Base-by-base conservation (phyloP, 2,888 invertebrate genomes). In the Leucozona laternaria region DNA sequence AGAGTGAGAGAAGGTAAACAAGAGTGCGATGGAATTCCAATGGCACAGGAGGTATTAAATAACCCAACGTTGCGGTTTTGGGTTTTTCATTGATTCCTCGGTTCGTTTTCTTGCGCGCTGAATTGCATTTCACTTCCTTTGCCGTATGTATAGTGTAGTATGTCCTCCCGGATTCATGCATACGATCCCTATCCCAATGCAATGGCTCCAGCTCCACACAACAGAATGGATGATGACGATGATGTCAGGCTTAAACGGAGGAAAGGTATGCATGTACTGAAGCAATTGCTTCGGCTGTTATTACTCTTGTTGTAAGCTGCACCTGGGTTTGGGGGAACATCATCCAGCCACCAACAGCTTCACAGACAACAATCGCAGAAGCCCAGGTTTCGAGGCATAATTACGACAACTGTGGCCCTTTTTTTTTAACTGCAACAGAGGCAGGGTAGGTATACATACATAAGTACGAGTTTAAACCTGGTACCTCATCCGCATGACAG, bases 1-100 rank as follows among this genome's bases (percentile, higher is more conserved):
- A 75, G 22, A 55, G 25, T 64, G 31, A 76, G 71, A 71, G 57
- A 76, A 53, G 43, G 20, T 43, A n/a, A 15, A 58, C 3, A 50
- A 20, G 34, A 57, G 31, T 13, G 48, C 78, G 31, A 78, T 86
- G 81, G 78, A 82, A 86, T 82, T 75, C 66, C 75, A 40, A 48
- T 48, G n/a, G 71, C 71, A 71, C 73, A 64, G 57, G 75, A 79
- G 78, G 82, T 86, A 82, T 86, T 86, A 82, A 86, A 86, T 86
- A 86, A 86, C 86, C 82, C 77, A 77, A 81, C 78, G 73, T 82
- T 86, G 86, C 75, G 86, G 86, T 86, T 85, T 86, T 79, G 70
- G 45, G 58, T 77, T 77, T 75, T 77, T 57, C 68, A 53, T 58
- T 45, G 48, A 40, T 40, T 76, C 48, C 34, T 58, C 78, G 4